Evolutionary conservation across 2,888 invertebrate species (phyloP).

Genomic region (Brenthis hecate): DNA sequence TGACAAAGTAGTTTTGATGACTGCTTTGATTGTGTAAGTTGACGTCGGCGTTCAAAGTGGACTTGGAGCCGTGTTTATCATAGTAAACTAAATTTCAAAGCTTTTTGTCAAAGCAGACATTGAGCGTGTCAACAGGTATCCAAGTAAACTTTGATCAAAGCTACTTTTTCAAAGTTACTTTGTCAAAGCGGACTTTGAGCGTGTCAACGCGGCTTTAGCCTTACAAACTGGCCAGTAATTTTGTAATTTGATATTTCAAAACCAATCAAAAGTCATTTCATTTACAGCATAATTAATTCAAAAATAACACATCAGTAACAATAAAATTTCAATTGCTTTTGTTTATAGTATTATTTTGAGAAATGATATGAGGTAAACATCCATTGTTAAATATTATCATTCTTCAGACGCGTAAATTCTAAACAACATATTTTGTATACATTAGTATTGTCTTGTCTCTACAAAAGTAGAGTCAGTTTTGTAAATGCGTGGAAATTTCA

Average conservation of each 20-base stretch:
- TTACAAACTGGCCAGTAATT: constrained; percentile 4
- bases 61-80: no score
- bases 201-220: no score
- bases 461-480: constrained; percentile 24
- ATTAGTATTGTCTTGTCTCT: constrained; percentile 1
- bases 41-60: no score
- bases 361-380: constrained; percentile 42
- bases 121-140: no score
- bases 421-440: constrained; percentile 22
- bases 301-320: not conserved
- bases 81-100: no score
- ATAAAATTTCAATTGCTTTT: constrained; percentile 14
- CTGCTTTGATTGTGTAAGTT: no score
- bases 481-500: constrained; percentile 48
- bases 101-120: no score
- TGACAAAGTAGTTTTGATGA: no score
- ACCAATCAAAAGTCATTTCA: constrained; percentile 18
- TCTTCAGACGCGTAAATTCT: constrained; percentile 30
- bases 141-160: no score
- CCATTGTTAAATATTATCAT: constrained; percentile 43
- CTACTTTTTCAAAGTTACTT: no score
- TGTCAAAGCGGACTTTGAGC: no score
- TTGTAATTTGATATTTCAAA: constrained; percentile 12
- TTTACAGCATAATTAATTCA: not conserved
- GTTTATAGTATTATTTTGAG: constrained; percentile 22